Percentiles rank a stretch among this genome's conserved stretches.
phyloP scores from a whole-genome alignment of 1,140 invertebrate species.

The Diachasmimorpha longicaudata region DNA sequence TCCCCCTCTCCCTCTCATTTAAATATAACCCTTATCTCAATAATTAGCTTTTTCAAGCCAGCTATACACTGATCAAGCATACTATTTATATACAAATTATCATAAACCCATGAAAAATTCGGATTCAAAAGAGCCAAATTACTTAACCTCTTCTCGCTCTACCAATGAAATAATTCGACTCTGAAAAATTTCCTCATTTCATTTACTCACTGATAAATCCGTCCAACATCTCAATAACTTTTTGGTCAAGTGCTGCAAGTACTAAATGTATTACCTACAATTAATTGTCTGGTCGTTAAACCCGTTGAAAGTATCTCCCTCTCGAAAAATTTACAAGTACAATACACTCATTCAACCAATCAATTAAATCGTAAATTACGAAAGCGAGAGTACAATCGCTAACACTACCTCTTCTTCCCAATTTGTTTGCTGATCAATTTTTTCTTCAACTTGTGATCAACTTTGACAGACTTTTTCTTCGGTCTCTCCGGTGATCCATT shows the following conservation, averaged over 20 bases:
- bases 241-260: conserved; percentile 10
- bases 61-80: conserved; percentile 34
- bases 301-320: background rate
- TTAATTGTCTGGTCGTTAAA: conserved; percentile 5
- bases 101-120: conserved; percentile 4
- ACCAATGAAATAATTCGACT: background rate
- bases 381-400: conserved; percentile 46
- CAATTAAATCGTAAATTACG: background rate
- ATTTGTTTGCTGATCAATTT: conserved; percentile 47
- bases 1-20: background rate
- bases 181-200: too few species aligned
- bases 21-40: conserved; percentile 4
- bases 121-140: conserved; percentile 16
- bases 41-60: background rate
- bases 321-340: conserved; percentile 32
- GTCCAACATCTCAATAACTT: background rate
- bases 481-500: conserved; percentile 59
- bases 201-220: background rate
- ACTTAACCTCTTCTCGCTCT: conserved; percentile 2
- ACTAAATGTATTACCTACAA: background rate
- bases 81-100: conserved; percentile 30
- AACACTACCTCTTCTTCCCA: conserved; percentile 62
- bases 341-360: conserved; percentile 24
- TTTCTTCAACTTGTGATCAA: conserved; percentile 55
- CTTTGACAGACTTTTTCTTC: conserved; percentile 48